A percentile compares a stretch with the other conserved stretches of the same genome.
Evolutionary conservation across 2,113 vertebrate species (phyloP).

Genomic region (Oncorhynchus keta): DNA sequence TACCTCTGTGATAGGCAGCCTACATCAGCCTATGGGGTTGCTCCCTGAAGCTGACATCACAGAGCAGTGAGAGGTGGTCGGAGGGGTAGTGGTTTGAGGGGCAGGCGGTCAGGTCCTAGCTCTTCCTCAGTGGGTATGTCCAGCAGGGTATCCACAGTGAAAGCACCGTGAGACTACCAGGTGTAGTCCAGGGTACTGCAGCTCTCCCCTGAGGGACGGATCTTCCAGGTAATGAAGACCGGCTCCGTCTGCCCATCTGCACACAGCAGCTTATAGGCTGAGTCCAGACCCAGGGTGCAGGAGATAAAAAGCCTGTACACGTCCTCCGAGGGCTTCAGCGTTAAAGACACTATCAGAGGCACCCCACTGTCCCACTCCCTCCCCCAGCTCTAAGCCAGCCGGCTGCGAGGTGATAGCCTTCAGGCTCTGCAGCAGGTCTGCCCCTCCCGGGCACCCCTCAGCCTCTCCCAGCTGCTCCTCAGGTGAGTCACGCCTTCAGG

Average conservation of each 20-base stretch:
- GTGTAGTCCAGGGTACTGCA: slow-evolving; percentile 93
- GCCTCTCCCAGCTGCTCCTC: slow-evolving; percentile 87
- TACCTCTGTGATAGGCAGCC: slow-evolving; percentile 1
- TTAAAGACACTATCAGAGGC: slow-evolving; percentile 90
- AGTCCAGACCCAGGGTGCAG: slow-evolving; percentile 86
- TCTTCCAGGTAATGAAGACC: slow-evolving; percentile 92
- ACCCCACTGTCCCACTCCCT: slow-evolving; percentile 60
- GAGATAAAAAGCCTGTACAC: slow-evolving; percentile 86
- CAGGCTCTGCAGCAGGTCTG: slow-evolving; percentile 85
- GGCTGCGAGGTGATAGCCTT: slow-evolving; percentile 68
- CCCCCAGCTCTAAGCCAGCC: background rate
- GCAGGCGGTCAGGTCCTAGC: slow-evolving; percentile 90
- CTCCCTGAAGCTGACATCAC: slow-evolving; percentile 89
- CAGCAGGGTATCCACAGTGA: slow-evolving; percentile 82
- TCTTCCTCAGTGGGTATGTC: slow-evolving; percentile 89
- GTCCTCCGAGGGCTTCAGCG: slow-evolving; percentile 85
- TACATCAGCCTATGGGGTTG: slow-evolving; percentile 72
- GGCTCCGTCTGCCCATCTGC: slow-evolving; percentile 83
- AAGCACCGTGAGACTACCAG: slow-evolving; percentile 83
- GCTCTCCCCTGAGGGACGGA: slow-evolving; percentile 88
- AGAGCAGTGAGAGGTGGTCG: slow-evolving; percentile 91
- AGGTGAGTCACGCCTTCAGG: slow-evolving; percentile 89
- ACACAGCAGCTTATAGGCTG: slow-evolving; percentile 89
- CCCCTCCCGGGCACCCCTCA: slow-evolving; percentile 84
- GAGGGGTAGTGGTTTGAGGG: slow-evolving; percentile 91